Conservation (phyloP, 2,888 invertebrate genomes). For the Actias luna region DNA sequence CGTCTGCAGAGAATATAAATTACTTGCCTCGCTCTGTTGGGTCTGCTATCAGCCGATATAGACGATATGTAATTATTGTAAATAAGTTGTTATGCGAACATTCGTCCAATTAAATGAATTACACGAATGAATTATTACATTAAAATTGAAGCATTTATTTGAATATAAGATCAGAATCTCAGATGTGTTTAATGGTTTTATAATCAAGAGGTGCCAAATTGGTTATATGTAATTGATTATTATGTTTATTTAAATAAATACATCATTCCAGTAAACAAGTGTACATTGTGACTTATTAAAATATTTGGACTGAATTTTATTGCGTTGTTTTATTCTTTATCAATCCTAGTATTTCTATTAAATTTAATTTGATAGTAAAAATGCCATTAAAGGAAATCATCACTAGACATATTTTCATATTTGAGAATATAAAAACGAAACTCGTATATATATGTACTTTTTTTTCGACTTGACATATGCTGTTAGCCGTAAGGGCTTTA, state of each 20-base stretch:
- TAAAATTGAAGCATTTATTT: conserved; percentile 59
- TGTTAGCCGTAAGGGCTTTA: no score
- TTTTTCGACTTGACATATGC: no score
- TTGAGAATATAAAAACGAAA: no score
- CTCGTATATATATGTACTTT: no score
- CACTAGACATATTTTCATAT: no score
- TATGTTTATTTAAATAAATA: conserved; percentile 49
- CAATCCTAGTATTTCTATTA: no score
- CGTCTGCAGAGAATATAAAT: neutral
- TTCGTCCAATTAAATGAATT: conserved; percentile 58
- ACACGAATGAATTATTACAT: conserved; percentile 9
- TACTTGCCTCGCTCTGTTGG: conserved; percentile 14
- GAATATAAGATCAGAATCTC: conserved; percentile 65
- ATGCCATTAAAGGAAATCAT: no score
- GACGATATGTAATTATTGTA: conserved; percentile 71
- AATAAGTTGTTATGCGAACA: conserved; percentile 65
- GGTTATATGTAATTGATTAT: conserved; percentile 38
- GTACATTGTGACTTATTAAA: conserved; percentile 63
- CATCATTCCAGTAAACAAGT: conserved; percentile 72
- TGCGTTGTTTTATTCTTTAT: neutral
- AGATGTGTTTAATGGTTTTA: conserved; percentile 43
- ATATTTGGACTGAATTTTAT: conserved; percentile 74
- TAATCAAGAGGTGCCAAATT: conserved; percentile 68
- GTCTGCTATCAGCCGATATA: conserved; percentile 21
- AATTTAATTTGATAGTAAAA: neutral